Evolutionary conservation across 2,888 invertebrate species (phyloP).

Genomic region (Gandaritis pyraliata): DNA sequence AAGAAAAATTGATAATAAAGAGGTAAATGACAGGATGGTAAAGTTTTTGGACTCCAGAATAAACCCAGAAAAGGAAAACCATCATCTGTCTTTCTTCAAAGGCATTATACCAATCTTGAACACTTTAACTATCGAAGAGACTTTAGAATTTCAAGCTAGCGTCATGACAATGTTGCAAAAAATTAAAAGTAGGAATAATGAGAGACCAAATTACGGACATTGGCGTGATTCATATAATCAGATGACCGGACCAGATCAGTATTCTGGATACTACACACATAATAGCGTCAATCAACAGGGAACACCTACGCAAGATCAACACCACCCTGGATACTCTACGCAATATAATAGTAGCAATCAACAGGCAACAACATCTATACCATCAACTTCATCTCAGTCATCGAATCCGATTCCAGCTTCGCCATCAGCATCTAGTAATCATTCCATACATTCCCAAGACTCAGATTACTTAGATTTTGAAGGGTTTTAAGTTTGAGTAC

Average conservation of each 20-base stretch:
- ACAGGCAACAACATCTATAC: slow-evolving; percentile 43
- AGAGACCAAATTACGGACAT: slow-evolving; percentile 48
- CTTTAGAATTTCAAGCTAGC: slow-evolving; percentile 45
- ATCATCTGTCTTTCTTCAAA: slow-evolving; percentile 40
- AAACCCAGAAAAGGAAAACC: slow-evolving; percentile 38
- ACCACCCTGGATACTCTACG: slow-evolving; percentile 45
- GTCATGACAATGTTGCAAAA: slow-evolving; percentile 44
- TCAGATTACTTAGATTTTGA: slow-evolving; percentile 46
- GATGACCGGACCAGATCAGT: slow-evolving; percentile 46
- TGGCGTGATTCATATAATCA: slow-evolving; percentile 45
- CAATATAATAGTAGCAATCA: slow-evolving; percentile 37
- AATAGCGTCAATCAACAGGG: slow-evolving; percentile 41
- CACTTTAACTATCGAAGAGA: slow-evolving; percentile 31
- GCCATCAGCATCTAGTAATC: slow-evolving; percentile 45
- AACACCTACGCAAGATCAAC: slow-evolving; percentile 47
- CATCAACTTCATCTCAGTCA: slow-evolving; percentile 44
- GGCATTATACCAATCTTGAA: slow-evolving; percentile 37
- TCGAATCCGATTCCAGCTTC: slow-evolving; percentile 34
- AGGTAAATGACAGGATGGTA: slow-evolving; percentile 35
- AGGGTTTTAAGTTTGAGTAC: slow-evolving; percentile 47
- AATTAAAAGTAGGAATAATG: slow-evolving; percentile 48
- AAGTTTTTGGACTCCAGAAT: slow-evolving; percentile 39
- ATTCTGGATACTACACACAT: slow-evolving; percentile 47
- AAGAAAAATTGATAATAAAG: slow-evolving; percentile 39
- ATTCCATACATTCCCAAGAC: slow-evolving; percentile 43